Evolutionary conservation across 1,140 invertebrate genomes (phyloP).

Genomic region (Halesus radiatus): DNA sequence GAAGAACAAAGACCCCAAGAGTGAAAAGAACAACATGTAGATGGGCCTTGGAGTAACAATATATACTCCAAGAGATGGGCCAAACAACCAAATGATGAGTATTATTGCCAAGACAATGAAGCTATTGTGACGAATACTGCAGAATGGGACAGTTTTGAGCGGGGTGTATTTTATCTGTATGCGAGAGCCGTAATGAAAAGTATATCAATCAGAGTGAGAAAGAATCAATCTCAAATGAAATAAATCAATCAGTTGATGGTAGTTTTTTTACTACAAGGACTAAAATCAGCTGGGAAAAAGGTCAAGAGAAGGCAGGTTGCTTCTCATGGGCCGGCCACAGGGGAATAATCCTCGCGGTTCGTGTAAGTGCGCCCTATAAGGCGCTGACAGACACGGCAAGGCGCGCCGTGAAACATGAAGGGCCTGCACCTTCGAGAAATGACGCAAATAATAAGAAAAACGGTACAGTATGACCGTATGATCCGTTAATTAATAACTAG

Average conservation of each 20-base stretch:
- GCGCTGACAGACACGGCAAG: neutral
- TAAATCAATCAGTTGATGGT: constrained; percentile 28
- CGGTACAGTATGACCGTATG: too few relatives aligned
- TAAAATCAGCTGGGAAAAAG: too few relatives aligned
- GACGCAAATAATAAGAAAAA: too few relatives aligned
- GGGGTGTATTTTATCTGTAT: neutral
- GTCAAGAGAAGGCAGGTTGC: too few relatives aligned
- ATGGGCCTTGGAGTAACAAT: too few relatives aligned
- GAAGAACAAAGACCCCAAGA: too few relatives aligned
- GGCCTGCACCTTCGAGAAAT: too few relatives aligned
- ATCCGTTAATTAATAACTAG: too few relatives aligned
- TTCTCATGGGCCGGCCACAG: too few relatives aligned
- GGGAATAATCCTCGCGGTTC: too few relatives aligned
- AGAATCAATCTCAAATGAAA: constrained; percentile 38
- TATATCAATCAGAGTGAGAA: constrained; percentile 30
- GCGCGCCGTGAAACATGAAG: neutral
- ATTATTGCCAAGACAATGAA: neutral
- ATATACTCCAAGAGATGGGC: too few relatives aligned
- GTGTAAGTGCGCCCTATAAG: neutral
- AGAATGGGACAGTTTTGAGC: neutral
- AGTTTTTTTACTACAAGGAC: neutral
- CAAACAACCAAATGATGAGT: neutral
- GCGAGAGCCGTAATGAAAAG: constrained; percentile 1
- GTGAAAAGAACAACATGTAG: too few relatives aligned
- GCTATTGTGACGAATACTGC: neutral